Percentiles rank a stretch among this genome's conserved stretches.
Evolutionary conservation across 2,113 vertebrate species (phyloP).

Genomic region (Dromaius novaehollandiae): DNA sequence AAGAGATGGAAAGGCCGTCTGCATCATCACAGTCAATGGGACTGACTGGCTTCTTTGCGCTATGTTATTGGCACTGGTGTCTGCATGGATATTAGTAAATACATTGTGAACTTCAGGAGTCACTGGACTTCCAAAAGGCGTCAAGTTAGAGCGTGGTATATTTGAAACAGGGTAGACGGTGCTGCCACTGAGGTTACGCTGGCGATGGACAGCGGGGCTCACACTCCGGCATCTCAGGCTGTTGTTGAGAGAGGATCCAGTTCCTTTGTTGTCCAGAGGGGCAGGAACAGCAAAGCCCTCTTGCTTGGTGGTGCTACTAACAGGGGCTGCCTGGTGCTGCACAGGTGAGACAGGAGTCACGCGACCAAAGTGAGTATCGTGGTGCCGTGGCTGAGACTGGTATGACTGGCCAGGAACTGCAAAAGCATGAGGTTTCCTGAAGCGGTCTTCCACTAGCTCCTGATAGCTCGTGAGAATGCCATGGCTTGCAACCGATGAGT

Average conservation of each 20-base stretch:
- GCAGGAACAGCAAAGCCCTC: slow-evolving; percentile 97
- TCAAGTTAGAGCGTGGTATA: slow-evolving; percentile 82
- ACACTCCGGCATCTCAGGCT: slow-evolving; percentile 94
- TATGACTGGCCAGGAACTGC: slow-evolving; percentile 94
- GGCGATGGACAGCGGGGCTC: slow-evolving; percentile 94
- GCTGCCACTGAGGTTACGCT: slow-evolving; percentile 89
- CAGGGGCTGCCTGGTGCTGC: slow-evolving; percentile 86
- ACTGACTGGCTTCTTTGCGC: slow-evolving; percentile 97
- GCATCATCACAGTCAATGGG: slow-evolving; percentile 98
- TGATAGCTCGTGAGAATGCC: slow-evolving; percentile 93
- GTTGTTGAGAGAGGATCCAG: slow-evolving; percentile 73
- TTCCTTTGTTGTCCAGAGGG: slow-evolving; percentile 91
- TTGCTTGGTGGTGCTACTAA: slow-evolving; percentile 85
- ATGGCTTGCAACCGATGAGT: slow-evolving; percentile 79
- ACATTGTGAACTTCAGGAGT: slow-evolving; percentile 87
- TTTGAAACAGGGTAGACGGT: slow-evolving; percentile 81
- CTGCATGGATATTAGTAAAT: slow-evolving; percentile 84
- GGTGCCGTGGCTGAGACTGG: slow-evolving; percentile 88
- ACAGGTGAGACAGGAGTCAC: slow-evolving; percentile 95
- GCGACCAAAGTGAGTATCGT: slow-evolving; percentile 89
- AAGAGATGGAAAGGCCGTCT: slow-evolving; percentile 87
- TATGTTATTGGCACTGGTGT: slow-evolving; percentile 85
- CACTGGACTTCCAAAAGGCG: slow-evolving; percentile 89
- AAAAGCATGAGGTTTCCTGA: slow-evolving; percentile 96
- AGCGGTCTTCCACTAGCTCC: slow-evolving; percentile 94